Base-by-base conservation (phyloP, 2,797 vertebrate species). In the Gadopsis bispinosus region DNA sequence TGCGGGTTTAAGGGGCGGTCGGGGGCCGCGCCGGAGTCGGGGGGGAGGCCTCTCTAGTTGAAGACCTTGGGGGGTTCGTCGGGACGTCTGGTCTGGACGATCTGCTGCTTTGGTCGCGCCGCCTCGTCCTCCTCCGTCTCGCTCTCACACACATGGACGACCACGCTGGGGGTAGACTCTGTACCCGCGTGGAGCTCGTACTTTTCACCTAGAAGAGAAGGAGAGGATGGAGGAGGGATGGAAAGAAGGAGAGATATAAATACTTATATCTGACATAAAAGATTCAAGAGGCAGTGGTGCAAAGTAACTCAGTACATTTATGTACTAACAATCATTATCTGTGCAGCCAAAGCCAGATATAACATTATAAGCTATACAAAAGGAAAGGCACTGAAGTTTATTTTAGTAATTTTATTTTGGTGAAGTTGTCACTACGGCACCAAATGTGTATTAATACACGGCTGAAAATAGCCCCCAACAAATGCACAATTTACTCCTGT, bases 141-240 rank as follows among this genome's bases (percentile, higher is more conserved):
- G 3, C 97, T 99, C 87, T 99, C 98, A 2, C 98, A 99, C 85
- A 99, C 97, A 4, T 99, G 98, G 71, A 99, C 98, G 0, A 99
- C 98, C 31, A 99, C 98, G 1, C 98, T 99, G 3, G 98, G 98
- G 5, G 98, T 99, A 4, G 97, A 99, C 84, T 99, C 98, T 0
- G 98, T 99, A 33, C 98, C 98, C 0, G 98, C 97, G 0, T 99
- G 98, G 37, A 99, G 96, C 92, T 99, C 98, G 0, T 99, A 99
- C 88, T 99, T 97, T 83, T 99, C 98, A 66, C 98, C 98, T 99
- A 83, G 1, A 45, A 7, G 14, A 31, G 31, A 50, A 5, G 33
- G 20, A 48, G 11, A n/a, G 17, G 39, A 50, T 26, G 3, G 17
- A 14, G 12, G 50, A 14, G 20, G 61, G 7, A 14, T 7, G 50